Evolutionary conservation across 1,140 invertebrate species (phyloP).

Genomic region (Drosophila mojavensis): DNA sequence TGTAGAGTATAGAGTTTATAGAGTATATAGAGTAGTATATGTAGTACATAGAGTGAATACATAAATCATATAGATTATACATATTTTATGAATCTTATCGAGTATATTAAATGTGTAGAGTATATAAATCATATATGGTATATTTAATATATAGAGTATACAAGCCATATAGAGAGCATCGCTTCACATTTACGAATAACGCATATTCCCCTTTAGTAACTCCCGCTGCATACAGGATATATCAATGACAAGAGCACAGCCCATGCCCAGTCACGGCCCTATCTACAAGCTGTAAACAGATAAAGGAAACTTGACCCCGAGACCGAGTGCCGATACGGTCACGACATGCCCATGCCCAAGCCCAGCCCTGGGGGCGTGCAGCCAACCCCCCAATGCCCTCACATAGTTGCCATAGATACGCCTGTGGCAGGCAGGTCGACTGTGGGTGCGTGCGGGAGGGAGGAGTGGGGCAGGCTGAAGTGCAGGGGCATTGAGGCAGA

Average conservation of each 20-base stretch:
- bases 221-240: background rate
- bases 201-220: background rate
- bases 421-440: background rate
- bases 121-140: too few species aligned
- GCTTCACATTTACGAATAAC: background rate
- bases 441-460: background rate
- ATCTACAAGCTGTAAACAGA: constrained; percentile 53
- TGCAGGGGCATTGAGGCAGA: constrained; percentile 9
- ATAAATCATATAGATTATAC: too few species aligned
- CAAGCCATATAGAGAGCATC: too few species aligned
- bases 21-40: too few species aligned
- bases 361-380: too few species aligned
- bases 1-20: too few species aligned
- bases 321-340: constrained; percentile 21
- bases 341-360: background rate
- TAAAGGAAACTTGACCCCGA: constrained; percentile 40
- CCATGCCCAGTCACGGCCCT: constrained; percentile 15
- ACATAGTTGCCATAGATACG: constrained; percentile 31
- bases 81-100: too few species aligned
- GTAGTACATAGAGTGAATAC: too few species aligned
- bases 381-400: background rate
- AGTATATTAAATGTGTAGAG: too few species aligned
- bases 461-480: background rate
- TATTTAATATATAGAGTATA: too few species aligned
- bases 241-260: background rate